phyloP scores from a whole-genome alignment of 2,888 invertebrate genomes.

The Meliscaeva auricollis region DNA sequence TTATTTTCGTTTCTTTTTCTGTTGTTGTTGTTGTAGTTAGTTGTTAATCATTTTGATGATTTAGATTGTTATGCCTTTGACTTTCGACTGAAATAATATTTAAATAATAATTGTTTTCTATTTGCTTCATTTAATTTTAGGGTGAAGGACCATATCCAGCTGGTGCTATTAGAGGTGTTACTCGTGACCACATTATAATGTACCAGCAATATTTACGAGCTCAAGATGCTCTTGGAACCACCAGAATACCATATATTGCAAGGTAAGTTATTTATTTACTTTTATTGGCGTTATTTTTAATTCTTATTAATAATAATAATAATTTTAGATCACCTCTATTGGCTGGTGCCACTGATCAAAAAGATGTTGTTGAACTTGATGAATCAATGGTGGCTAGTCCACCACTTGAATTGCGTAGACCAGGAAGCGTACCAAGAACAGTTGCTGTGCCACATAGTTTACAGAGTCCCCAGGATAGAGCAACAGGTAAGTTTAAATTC shows the following conservation, averaged over 20 bases:
- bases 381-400: slow-evolving; percentile 87
- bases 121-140: slow-evolving; percentile 81
- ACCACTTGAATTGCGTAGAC: slow-evolving; percentile 89
- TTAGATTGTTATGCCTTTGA: no score
- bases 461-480: slow-evolving; percentile 89
- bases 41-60: no score
- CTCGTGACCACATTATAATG: slow-evolving; percentile 81
- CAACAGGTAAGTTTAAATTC: slow-evolving; percentile 85
- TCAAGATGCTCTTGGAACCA: slow-evolving; percentile 82
- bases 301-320: not conserved
- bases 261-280: slow-evolving; percentile 71
- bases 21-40: no score
- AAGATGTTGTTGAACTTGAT: slow-evolving; percentile 81
- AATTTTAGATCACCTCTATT: slow-evolving; percentile 72
- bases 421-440: slow-evolving; percentile 86
- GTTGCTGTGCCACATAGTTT: slow-evolving; percentile 88
- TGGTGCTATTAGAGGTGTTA: slow-evolving; percentile 80
- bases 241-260: slow-evolving; percentile 79
- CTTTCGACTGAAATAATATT: no score
- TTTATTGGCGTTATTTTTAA: not conserved
- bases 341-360: slow-evolving; percentile 77
- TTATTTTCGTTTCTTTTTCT: no score
- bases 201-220: slow-evolving; percentile 85
- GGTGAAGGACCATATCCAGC: slow-evolving; percentile 85
- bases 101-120: not conserved